Conservation (phyloP, 2,113 vertebrate genomes). For the Irena cyanogastra region DNA sequence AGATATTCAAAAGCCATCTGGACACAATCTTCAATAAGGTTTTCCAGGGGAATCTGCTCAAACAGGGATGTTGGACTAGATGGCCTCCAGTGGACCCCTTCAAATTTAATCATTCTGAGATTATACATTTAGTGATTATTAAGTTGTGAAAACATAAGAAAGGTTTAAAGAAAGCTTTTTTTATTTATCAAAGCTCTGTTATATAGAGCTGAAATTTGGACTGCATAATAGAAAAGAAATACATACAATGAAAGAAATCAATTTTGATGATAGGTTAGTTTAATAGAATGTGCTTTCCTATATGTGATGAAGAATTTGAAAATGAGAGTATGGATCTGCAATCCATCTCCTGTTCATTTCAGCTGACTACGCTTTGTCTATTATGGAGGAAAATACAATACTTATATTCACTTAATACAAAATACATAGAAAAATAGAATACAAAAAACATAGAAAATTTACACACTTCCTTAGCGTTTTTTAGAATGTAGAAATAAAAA, state of each 20-base stretch:
- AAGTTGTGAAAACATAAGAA: background rate
- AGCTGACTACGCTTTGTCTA: background rate
- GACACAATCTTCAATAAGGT: background rate
- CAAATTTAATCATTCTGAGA: background rate
- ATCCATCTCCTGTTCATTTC: background rate
- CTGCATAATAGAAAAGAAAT: background rate
- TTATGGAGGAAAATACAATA: background rate
- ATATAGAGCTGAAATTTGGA: background rate
- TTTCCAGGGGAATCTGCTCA: background rate
- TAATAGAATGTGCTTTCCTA: background rate
- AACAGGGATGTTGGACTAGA: background rate
- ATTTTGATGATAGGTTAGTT: background rate
- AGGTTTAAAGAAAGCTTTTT: background rate
- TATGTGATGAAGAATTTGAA: background rate
- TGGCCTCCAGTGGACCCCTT: background rate
- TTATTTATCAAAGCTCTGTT: background rate
- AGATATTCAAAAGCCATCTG: background rate
- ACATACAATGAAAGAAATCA: background rate
- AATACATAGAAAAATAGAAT: background rate
- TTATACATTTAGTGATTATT: background rate
- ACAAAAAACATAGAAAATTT: background rate
- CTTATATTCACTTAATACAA: background rate
- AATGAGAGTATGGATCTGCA: background rate
- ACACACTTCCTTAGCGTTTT: background rate
- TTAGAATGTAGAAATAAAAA: background rate